Base-by-base conservation (phyloP, 2,888 invertebrate species). In the Epiblema foenella region DNA sequence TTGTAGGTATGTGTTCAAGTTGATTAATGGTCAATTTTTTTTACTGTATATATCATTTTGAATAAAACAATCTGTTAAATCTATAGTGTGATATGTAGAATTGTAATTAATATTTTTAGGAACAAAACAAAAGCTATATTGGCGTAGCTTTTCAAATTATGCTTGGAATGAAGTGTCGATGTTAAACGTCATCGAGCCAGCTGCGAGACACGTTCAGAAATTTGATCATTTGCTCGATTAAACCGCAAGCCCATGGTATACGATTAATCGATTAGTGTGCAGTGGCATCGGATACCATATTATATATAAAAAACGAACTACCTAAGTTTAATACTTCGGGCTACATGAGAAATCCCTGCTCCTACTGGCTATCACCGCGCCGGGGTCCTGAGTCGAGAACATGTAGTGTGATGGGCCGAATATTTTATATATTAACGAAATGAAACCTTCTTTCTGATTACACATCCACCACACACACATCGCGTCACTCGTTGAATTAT, bases 171-270 rank as follows among this genome's bases (percentile, higher is more conserved):
- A 20, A 64, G 15, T 52, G 15, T 20, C 10, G 20, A 9, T 10
- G 18, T 12, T 1, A 33, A 62, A 52, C 18, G 64, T 64, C 64
- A 63, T 37, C 33, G 1, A 20, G 37, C 51, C 63, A 54, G 63
- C 63, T 64, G 63, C 10, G 12, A 39, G 11, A 39, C 54, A 20
- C 64, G 64, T 64, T 64, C 52, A 64, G 52, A 39, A 64, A 52
- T 46, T n/a, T 46, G n/a, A n/a, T 39, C 15, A 17, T 39, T 52
- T 2, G 37, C 20, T 52, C 15, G 0, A 37, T 18, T 33, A 9
- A 46, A n/a, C n/a, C n/a, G n/a, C n/a, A 46, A 46, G 12, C 3
- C n/a, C 46, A 46, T 37, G 11, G 20, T 24, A 17, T 29, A 2
- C 17, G 42, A 24, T 39, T 39, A 52, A 52, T 64, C 64, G 64